These are phyloP conservation scores for Choristoneura rosaceana DNA, from an alignment of 2,888 invertebrate species.

Conservation along the genomic window DNA sequence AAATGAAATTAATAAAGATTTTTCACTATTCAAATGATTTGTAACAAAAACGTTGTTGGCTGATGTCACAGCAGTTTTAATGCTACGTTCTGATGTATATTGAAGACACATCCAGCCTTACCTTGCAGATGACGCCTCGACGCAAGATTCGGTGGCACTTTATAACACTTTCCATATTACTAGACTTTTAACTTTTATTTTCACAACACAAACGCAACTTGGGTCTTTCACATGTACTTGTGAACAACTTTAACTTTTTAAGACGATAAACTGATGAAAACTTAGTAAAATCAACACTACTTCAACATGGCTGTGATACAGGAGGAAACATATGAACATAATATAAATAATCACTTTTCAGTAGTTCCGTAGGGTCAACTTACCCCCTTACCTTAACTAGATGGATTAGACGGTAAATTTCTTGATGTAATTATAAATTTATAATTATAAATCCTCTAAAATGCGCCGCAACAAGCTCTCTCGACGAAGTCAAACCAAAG, in stretches of 20 bases:
- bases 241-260: conserved; percentile 80
- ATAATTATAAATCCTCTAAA: conserved; percentile 67
- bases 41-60: conserved; percentile 31
- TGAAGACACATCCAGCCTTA: conserved; percentile 85
- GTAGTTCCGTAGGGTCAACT: conserved; percentile 81
- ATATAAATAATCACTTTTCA: conserved; percentile 83
- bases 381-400: conserved; percentile 85
- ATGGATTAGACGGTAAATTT: conserved; percentile 79
- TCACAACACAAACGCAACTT: conserved; percentile 84
- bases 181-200: conserved; percentile 79
- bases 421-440: conserved; percentile 74
- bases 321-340: conserved; percentile 83
- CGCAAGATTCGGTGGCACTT: conserved; percentile 84
- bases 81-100: conserved; percentile 82
- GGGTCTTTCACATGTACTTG: conserved; percentile 84
- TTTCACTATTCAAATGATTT: conserved; percentile 13
- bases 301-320: conserved; percentile 85
- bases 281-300: conserved; percentile 84
- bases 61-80: conserved; percentile 48
- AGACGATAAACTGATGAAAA: conserved; percentile 80
- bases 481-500: conserved; percentile 52
- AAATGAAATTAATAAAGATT: conserved; percentile 10
- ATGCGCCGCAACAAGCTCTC: conserved; percentile 75
- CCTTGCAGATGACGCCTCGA: conserved; percentile 83
- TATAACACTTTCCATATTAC: conserved; percentile 83